Evolutionary conservation across 1,140 invertebrate species (phyloP).

Genomic region (Ladona fulva): DNA sequence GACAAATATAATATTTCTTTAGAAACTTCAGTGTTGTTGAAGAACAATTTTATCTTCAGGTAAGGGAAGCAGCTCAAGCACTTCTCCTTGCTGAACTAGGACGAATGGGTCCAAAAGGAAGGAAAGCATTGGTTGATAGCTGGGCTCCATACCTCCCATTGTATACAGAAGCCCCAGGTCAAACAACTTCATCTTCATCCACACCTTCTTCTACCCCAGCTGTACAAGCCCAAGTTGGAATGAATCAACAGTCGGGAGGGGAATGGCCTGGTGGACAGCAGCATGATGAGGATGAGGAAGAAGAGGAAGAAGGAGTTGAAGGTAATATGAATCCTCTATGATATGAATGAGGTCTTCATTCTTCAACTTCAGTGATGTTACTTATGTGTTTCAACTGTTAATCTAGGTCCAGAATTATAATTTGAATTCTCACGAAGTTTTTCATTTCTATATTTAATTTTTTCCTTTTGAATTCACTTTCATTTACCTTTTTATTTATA

Average conservation of each 20-base stretch:
- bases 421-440: too few relatives aligned
- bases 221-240: conserved; percentile 18
- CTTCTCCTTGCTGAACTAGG: conserved; percentile 87
- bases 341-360: background rate
- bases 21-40: too few relatives aligned
- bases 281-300: conserved; percentile 68
- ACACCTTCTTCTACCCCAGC: background rate
- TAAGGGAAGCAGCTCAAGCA: conserved; percentile 91
- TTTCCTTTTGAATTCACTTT: too few relatives aligned
- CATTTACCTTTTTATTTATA: too few relatives aligned
- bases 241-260: background rate
- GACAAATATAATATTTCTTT: too few relatives aligned
- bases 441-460: too few relatives aligned
- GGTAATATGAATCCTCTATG: conserved; percentile 27
- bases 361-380: background rate
- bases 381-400: background rate
- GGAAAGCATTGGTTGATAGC: conserved; percentile 83
- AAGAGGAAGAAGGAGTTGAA: conserved; percentile 62
- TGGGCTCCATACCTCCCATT: conserved; percentile 92
- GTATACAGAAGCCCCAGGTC: conserved; percentile 45
- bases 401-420: background rate
- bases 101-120: conserved; percentile 83
- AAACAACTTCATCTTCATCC: conserved; percentile 25
- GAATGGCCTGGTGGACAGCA: conserved; percentile 19
- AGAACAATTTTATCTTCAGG: conserved; percentile 34